Conservation (phyloP, 1,140 invertebrate genomes). For the Coenobita brevimanus region DNA sequence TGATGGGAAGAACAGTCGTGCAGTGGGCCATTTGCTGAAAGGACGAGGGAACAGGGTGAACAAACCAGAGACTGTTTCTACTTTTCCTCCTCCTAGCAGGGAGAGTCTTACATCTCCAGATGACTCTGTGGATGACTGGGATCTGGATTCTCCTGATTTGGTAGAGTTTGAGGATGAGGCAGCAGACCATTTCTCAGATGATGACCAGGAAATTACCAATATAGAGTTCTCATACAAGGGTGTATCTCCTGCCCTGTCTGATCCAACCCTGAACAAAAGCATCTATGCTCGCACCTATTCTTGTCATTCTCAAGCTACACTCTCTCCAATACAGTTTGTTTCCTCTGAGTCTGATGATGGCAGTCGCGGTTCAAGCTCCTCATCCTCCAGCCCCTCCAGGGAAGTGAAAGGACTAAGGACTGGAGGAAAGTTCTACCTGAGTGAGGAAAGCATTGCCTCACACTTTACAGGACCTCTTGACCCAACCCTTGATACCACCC, state of each 20-base stretch:
- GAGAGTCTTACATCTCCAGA: constrained; percentile 36
- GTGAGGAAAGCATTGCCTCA: constrained; percentile 45
- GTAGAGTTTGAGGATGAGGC: constrained; percentile 54
- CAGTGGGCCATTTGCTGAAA: constrained; percentile 26
- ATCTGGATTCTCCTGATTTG: constrained; percentile 55
- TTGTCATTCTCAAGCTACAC: background rate
- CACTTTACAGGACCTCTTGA: background rate
- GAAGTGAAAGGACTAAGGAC: background rate
- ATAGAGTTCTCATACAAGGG: constrained; percentile 53
- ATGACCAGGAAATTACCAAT: constrained; percentile 45
- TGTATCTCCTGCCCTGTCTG: constrained; percentile 42
- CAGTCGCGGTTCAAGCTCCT: constrained; percentile 34
- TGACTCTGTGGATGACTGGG: constrained; percentile 42
- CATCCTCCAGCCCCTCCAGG: constrained; percentile 38
- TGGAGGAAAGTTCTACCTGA: constrained; percentile 43
- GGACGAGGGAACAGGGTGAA: background rate
- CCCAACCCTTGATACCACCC: too few relatives aligned
- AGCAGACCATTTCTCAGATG: constrained; percentile 31
- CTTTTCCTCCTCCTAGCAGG: background rate
- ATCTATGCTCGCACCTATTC: constrained; percentile 31
- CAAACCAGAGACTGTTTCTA: background rate
- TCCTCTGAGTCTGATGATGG: constrained; percentile 50
- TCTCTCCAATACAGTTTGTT: constrained; percentile 45
- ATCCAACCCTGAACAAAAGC: constrained; percentile 56
- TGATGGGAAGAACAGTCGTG: background rate